Conservation (phyloP, 2,113 vertebrate genomes). For the Meriones unguiculatus region DNA sequence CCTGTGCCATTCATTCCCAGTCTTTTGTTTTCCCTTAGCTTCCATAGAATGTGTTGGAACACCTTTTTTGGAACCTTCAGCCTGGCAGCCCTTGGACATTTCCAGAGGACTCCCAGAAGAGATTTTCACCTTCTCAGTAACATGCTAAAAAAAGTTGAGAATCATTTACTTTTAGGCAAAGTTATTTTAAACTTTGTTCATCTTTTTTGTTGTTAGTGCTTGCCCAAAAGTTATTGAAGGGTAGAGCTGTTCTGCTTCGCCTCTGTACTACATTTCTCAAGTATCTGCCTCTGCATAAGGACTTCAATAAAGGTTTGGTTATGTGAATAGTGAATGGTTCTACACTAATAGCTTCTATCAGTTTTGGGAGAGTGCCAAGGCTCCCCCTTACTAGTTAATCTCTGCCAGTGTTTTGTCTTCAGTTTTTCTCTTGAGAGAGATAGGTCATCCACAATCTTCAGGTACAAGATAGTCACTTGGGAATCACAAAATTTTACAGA, state of each 20-base stretch:
- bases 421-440: background rate
- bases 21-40: background rate
- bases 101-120: background rate
- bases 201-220: conserved; percentile 43
- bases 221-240: conserved; percentile 23
- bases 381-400: background rate
- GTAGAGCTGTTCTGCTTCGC: background rate
- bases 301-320: conserved; percentile 68
- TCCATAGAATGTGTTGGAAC: conserved; percentile 2
- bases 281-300: conserved; percentile 34
- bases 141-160: conserved; percentile 9
- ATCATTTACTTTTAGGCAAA: conserved; percentile 26
- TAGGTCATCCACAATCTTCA: background rate
- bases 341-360: conserved; percentile 51
- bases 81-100: background rate
- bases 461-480: background rate
- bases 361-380: background rate
- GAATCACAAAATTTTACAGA: background rate
- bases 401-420: background rate
- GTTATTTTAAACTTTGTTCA: conserved; percentile 24
- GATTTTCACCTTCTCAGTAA: background rate
- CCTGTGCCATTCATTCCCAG: background rate
- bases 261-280: conserved; percentile 27
- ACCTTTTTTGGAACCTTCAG: background rate
- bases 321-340: conserved; percentile 38